Base-by-base conservation (phyloP, 2,113 vertebrate species). In the Helogale parvula region DNA sequence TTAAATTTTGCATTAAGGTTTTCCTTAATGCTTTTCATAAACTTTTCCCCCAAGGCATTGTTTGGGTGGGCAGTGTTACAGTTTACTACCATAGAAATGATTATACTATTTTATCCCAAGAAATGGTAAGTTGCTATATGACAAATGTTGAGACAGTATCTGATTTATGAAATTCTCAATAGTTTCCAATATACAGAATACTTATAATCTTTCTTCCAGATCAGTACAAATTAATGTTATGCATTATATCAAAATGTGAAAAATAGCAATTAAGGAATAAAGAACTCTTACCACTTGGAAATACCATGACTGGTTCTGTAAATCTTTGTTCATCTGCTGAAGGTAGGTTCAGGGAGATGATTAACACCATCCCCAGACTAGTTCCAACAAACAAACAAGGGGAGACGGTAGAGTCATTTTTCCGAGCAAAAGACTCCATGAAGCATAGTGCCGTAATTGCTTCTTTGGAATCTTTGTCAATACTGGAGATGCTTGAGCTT, bases 401-500 rank as follows among this genome's bases (percentile, higher is more conserved):
- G 16, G 99, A 99, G 66, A 99, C 98, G 17, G 99, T 94, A 0
- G 98, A 97, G 81, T 99, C 99, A 0, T 98, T 99, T 98, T 99
- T 99, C 35, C 99, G 98, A 60, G 99, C 99, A 45, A 99, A 99
- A 17, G 99, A 99, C 95, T 99, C 99, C 97, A 99, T 99, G 91
- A 99, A 99, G 98, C 99, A 99, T 96, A 99, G 93, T 17, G 99
- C 99, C 82, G 99, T 99, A 93, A 99, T 99, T 0, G 99, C 99
- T 98, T 99, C 99, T 97, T 99, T 99, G 4, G 99, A 99, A 97
- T 99, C 99, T 90, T 99, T 99, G 98, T 99, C 99, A 33, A 99
- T 99, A 90, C 99, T 99, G 98, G 99, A 99, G 96, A 99, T 99
- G 0, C 99, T 99, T 98, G 99, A 99, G 96, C 99, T 99, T 97